Evolutionary conservation across 2,797 vertebrate species (phyloP).

Genomic region (Craterocephalus amniculus): DNA sequence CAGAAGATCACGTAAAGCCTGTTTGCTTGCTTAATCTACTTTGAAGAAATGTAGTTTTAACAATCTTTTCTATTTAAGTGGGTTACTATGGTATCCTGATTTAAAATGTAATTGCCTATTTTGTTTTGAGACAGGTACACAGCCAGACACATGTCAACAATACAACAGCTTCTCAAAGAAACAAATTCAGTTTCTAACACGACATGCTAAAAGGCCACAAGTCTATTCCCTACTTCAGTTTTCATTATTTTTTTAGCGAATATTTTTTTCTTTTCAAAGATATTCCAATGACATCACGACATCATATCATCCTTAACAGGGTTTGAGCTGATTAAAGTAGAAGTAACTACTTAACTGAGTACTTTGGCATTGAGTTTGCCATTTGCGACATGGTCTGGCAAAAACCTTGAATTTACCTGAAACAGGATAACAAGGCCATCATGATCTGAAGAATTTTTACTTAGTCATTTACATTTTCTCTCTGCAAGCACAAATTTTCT

Average conservation of each 20-base stretch:
- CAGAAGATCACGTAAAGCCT: neutral
- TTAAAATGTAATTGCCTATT: slow-evolving; percentile 19
- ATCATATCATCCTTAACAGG: neutral
- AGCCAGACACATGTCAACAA: neutral
- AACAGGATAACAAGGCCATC: neutral
- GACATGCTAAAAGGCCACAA: neutral
- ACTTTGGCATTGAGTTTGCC: neutral
- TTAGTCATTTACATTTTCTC: neutral
- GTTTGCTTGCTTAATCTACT: slow-evolving; percentile 17
- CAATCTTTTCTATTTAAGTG: slow-evolving; percentile 10
- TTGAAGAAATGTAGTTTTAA: neutral
- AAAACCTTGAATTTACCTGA: neutral
- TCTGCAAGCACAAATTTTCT: neutral
- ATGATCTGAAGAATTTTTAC: neutral
- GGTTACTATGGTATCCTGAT: slow-evolving; percentile 9
- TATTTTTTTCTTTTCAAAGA: neutral
- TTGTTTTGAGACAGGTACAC: slow-evolving; percentile 10
- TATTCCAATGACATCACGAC: neutral
- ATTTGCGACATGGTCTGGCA: neutral
- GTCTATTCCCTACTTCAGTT: slow-evolving; percentile 26
- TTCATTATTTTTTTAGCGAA: neutral
- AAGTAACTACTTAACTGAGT: neutral
- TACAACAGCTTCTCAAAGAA: slow-evolving; percentile 5
- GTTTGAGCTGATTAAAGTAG: neutral
- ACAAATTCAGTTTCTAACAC: slow-evolving; percentile 16